Conservation (phyloP, 2,888 invertebrate species). For the Fragum sueziense region DNA sequence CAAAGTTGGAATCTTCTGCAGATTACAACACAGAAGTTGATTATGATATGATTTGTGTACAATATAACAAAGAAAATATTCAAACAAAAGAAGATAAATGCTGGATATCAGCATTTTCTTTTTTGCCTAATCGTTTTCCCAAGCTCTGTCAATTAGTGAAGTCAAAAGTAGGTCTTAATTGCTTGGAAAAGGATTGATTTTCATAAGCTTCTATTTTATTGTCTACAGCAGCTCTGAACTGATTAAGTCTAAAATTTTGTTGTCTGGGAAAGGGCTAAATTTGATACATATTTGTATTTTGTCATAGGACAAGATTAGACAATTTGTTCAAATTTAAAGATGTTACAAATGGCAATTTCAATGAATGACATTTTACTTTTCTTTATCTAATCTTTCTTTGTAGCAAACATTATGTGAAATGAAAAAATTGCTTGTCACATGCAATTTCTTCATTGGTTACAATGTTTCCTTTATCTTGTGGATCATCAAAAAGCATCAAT, state of each 20-base stretch:
- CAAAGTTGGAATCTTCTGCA: no score
- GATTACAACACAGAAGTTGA: no score
- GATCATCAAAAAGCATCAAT: neutral
- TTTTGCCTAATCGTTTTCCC: neutral
- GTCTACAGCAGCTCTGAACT: no score
- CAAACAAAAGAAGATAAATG: neutral
- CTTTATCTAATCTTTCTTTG: neutral
- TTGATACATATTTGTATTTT: no score
- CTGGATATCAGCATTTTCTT: neutral
- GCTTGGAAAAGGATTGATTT: neutral
- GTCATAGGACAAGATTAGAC: no score
- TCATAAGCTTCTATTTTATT: no score
- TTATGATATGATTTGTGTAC: no score
- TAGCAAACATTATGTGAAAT: neutral
- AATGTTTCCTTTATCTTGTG: neutral
- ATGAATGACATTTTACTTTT: neutral
- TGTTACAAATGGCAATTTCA: neutral
- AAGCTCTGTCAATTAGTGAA: no score
- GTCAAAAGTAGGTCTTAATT: neutral
- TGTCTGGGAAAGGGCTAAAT: no score
- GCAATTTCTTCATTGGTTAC: neutral
- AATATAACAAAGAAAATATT: no score
- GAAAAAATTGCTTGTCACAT: neutral
- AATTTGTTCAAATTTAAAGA: neutral
- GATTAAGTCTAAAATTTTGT: no score